These are phyloP conservation scores for Drosophila funebris DNA, from an alignment of 1,140 invertebrate genomes.

Conservation along the genomic window DNA sequence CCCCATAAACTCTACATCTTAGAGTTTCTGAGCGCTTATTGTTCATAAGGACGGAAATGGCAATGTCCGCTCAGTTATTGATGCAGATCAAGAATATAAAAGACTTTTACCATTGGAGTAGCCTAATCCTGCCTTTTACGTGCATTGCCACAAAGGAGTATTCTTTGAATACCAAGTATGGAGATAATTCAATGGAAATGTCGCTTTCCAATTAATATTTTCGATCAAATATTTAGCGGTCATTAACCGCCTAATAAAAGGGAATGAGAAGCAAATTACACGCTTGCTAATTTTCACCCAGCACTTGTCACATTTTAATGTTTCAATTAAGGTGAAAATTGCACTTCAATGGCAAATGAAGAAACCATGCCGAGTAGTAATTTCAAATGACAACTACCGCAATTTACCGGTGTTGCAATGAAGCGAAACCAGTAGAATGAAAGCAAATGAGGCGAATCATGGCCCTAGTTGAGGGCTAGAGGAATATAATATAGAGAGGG, in stretches of 20 bases:
- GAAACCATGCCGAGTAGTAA: constrained; percentile 7
- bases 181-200: too few relatives aligned
- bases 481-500: constrained; percentile 3
- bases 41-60: too few relatives aligned
- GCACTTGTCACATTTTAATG: constrained; percentile 83
- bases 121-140: too few relatives aligned
- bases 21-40: too few relatives aligned
- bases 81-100: too few relatives aligned
- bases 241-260: background rate
- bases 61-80: too few relatives aligned
- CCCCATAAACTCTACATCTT: too few relatives aligned
- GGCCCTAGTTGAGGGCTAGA: background rate
- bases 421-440: constrained; percentile 65
- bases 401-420: constrained; percentile 68
- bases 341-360: constrained; percentile 59
- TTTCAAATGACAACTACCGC: constrained; percentile 54
- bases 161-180: too few relatives aligned
- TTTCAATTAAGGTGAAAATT: constrained; percentile 83
- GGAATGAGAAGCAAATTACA: constrained; percentile 10
- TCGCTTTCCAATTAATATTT: too few relatives aligned
- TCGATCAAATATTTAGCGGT: background rate
- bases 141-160: too few relatives aligned
- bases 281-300: constrained; percentile 74
- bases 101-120: too few relatives aligned
- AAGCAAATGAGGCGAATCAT: constrained; percentile 41